phyloP scores from a whole-genome alignment of 1,140 invertebrate genomes.

The Brachionus asplanchnoidis region DNA sequence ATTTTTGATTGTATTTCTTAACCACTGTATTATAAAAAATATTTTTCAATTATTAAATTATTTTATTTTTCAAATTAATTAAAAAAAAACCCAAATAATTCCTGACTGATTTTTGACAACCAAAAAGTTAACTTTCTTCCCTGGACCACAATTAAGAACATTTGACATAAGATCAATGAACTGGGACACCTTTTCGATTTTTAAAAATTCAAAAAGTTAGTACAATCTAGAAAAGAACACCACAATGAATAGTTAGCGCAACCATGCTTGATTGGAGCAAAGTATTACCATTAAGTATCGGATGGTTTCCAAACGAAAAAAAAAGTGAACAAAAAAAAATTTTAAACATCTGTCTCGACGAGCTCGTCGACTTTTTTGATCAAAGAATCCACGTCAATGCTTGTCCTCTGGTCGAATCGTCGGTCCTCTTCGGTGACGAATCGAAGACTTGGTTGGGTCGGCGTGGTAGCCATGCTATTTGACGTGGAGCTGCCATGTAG shows the following conservation, averaged over 20 bases:
- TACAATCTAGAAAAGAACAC: background rate
- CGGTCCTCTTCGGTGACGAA: background rate
- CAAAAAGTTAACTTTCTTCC: too few species aligned
- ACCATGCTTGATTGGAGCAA: background rate
- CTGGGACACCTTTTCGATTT: too few species aligned
- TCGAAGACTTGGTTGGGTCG: background rate
- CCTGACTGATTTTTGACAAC: too few species aligned
- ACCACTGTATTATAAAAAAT: too few species aligned
- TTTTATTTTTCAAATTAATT: too few species aligned
- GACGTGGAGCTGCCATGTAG: background rate
- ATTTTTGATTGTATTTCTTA: too few species aligned
- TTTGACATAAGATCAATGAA: too few species aligned
- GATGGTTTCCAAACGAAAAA: background rate
- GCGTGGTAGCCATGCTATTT: background rate
- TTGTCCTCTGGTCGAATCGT: background rate
- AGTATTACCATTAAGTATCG: background rate
- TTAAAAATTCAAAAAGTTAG: background rate
- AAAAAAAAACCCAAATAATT: too few species aligned
- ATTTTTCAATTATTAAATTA: too few species aligned
- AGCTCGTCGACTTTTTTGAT: constrained; percentile 31
- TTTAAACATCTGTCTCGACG: constrained; percentile 20
- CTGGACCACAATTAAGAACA: too few species aligned
- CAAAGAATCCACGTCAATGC: background rate
- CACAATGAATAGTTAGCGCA: background rate
- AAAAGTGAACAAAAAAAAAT: background rate